Conservation (phyloP, 1,140 invertebrate species). For the Diprion similis region DNA sequence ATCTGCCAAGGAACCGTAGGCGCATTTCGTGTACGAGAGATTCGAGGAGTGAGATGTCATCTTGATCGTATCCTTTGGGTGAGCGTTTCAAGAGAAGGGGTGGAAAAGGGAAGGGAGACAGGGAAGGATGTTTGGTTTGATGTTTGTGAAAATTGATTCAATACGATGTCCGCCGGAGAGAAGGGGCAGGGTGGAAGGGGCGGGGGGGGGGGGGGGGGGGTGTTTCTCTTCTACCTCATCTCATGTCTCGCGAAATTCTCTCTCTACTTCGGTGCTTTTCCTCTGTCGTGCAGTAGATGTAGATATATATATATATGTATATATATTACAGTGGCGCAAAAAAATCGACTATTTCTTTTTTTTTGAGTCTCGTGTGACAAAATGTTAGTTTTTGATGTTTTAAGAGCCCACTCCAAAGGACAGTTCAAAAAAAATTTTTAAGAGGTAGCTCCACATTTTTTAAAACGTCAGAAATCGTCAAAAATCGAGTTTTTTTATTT, state of each 20-base stretch:
- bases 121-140: neutral
- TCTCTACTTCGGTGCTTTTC: neutral
- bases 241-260: neutral
- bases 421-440: too few relatives aligned
- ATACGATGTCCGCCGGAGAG: neutral
- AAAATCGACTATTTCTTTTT: too few relatives aligned
- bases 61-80: slow-evolving; percentile 7
- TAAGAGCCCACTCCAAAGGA: too few relatives aligned
- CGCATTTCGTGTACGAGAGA: neutral
- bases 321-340: too few relatives aligned
- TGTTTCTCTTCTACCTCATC: neutral
- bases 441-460: too few relatives aligned
- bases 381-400: too few relatives aligned
- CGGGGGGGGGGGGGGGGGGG: neutral
- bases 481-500: too few relatives aligned
- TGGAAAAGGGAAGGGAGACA: neutral
- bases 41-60: neutral
- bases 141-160: slow-evolving; percentile 8
- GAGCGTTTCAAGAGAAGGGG: neutral
- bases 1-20: too few relatives aligned
- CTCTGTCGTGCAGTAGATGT: neutral
- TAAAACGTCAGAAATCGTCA: too few relatives aligned
- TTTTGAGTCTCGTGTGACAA: too few relatives aligned
- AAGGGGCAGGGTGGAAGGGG: too few relatives aligned
- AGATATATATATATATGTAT: too few relatives aligned